Conservation (phyloP, 1,140 invertebrate genomes). For the Harpegnathos saltator region DNA sequence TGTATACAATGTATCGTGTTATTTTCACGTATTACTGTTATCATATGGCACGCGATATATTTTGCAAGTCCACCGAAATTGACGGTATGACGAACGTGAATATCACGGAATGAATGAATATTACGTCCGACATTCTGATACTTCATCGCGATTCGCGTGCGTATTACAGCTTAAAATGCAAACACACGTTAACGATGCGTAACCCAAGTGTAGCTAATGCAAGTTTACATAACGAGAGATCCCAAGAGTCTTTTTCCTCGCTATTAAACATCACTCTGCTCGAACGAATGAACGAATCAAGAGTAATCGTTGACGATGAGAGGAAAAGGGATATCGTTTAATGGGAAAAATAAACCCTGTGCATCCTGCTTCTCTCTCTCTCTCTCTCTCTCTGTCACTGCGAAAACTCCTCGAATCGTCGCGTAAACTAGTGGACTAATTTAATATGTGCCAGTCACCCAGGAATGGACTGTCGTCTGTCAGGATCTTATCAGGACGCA, state of each 20-base stretch:
- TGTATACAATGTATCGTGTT: background rate
- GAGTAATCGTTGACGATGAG: too few relatives aligned
- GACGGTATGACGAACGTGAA: background rate
- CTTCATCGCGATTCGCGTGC: background rate
- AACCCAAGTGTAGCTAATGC: slow-evolving; percentile 3
- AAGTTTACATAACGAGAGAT: background rate
- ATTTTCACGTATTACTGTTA: background rate
- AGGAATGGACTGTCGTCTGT: slow-evolving; percentile 43
- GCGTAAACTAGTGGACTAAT: background rate
- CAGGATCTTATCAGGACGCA: slow-evolving; percentile 72
- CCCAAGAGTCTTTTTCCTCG: too few relatives aligned
- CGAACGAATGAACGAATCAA: too few relatives aligned
- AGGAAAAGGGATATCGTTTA: too few relatives aligned
- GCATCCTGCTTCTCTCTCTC: background rate
- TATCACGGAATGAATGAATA: too few relatives aligned
- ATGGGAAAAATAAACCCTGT: too few relatives aligned
- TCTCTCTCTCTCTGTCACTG: background rate
- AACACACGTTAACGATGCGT: slow-evolving; percentile 2
- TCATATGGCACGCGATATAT: background rate
- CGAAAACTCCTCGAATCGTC: background rate
- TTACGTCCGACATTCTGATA: background rate
- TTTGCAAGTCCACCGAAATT: background rate
- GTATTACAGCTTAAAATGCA: slow-evolving; percentile 2
- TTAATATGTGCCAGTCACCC: slow-evolving; percentile 5
- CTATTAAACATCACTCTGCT: too few relatives aligned